Percentiles rank a stretch among this genome's conserved stretches.
Evolutionary conservation across 2,113 vertebrate species (phyloP).

Genomic region (Gorilla gorilla): DNA sequence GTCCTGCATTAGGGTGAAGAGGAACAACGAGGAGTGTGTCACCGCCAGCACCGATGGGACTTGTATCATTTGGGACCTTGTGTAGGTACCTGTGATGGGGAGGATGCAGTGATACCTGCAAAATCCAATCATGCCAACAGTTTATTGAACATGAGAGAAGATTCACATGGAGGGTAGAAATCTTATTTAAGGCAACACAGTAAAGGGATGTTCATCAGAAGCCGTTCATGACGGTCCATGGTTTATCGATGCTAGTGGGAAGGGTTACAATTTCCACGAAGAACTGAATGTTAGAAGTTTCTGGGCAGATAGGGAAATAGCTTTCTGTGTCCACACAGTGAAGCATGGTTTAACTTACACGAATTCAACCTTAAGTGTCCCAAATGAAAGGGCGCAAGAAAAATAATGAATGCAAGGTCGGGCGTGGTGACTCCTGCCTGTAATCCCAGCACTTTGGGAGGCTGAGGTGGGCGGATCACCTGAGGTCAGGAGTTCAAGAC

Average conservation of each 20-base stretch:
- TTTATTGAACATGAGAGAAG: not conserved
- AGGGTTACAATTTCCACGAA: not conserved
- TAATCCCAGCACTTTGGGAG: no score
- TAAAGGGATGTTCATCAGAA: not conserved
- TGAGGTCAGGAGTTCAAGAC: no score
- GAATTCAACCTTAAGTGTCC: not conserved
- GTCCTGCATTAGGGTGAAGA: conserved; percentile 89
- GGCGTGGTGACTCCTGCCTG: no score
- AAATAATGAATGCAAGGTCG: not conserved
- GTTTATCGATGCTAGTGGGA: not conserved
- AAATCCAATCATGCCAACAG: not conserved
- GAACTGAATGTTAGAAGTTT: not conserved
- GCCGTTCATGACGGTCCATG: not conserved
- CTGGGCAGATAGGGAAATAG: not conserved
- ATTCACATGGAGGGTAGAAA: not conserved
- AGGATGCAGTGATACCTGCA: not conserved
- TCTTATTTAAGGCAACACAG: not conserved
- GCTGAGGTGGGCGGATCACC: no score
- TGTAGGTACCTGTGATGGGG: conserved; percentile 83
- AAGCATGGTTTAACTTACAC: not conserved
- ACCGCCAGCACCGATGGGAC: conserved; percentile 89
- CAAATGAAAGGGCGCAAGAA: not conserved
- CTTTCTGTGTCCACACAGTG: not conserved
- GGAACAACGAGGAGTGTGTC: conserved; percentile 88
- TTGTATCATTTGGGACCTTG: conserved; percentile 94